Percentiles rank a stretch among this genome's conserved stretches.
These are phyloP conservation scores for Pimephales promelas DNA, from an alignment of 2,113 vertebrate species.

Conservation along the genomic window DNA sequence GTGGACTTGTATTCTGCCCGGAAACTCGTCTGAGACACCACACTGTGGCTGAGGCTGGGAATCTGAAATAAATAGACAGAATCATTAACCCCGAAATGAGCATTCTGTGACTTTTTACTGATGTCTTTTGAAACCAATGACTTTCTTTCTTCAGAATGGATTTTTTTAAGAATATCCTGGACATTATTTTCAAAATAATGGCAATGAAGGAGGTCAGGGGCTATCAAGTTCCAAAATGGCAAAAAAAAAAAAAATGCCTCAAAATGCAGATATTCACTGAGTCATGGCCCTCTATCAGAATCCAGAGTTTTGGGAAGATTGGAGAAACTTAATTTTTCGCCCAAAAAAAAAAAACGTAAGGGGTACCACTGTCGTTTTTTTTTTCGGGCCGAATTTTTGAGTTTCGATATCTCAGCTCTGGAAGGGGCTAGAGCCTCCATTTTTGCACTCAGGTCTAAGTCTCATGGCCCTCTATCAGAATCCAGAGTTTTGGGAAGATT, in stretches of 20 bases:
- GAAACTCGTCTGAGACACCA: constrained; percentile 96
- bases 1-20: constrained; percentile 93
- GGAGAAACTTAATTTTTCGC: too few species aligned
- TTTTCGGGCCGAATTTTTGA: too few species aligned
- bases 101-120: background rate
- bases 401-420: too few species aligned
- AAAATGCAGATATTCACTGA: too few species aligned
- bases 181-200: background rate
- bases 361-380: too few species aligned
- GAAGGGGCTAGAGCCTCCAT: too few species aligned
- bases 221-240: background rate
- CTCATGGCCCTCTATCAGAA: too few species aligned
- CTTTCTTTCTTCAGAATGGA: background rate
- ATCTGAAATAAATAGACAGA: constrained; percentile 74
- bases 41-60: constrained; percentile 96
- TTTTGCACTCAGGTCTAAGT: too few species aligned
- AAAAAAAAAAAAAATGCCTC: background rate
- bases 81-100: background rate
- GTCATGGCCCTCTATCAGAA: too few species aligned
- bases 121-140: background rate
- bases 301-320: too few species aligned
- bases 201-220: background rate
- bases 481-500: too few species aligned
- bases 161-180: background rate
- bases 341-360: too few species aligned